A percentile compares a stretch with the other conserved stretches of the same genome.
phyloP scores from a whole-genome alignment of 2,888 invertebrate genomes.

The Fabriciana adippe region DNA sequence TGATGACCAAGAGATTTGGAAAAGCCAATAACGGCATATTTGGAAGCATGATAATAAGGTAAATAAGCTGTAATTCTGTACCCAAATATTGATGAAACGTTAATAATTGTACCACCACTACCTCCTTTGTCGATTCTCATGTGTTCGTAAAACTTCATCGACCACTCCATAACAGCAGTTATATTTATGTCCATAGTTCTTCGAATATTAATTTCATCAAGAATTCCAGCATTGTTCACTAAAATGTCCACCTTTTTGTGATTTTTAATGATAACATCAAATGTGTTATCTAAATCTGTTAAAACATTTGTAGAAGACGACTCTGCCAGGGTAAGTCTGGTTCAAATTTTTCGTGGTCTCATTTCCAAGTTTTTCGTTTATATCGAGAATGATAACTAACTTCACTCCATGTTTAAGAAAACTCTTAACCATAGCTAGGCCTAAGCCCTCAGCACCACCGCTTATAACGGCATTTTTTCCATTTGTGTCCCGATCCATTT shows the following conservation, averaged over 20 bases:
- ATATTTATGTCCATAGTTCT: conserved; percentile 54
- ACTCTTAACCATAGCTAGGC: conserved; percentile 38
- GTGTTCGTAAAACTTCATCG: conserved; percentile 74
- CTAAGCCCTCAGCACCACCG: conserved; percentile 41
- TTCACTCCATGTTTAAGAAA: conserved; percentile 42
- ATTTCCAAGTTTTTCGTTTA: conserved; percentile 38
- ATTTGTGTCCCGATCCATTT: conserved; percentile 36
- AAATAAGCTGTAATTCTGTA: conserved; percentile 67
- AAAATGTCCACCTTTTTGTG: conserved; percentile 60
- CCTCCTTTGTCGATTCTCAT: conserved; percentile 79
- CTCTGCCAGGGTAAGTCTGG: conserved; percentile 63
- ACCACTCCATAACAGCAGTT: conserved; percentile 54
- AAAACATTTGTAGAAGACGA: conserved; percentile 69
- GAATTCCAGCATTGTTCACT: conserved; percentile 63
- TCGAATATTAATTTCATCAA: conserved; percentile 41
- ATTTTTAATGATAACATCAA: conserved; percentile 46
- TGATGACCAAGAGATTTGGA: conserved; percentile 64
- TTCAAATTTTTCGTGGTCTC: conserved; percentile 41
- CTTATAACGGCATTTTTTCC: conserved; percentile 41
- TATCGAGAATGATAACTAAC: conserved; percentile 38
- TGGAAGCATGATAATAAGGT: conserved; percentile 81
- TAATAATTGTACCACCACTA: conserved; percentile 83
- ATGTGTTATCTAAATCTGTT: conserved; percentile 62
- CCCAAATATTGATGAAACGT: conserved; percentile 82
- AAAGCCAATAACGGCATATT: conserved; percentile 75